Conservation (phyloP, 2,888 invertebrate genomes). For the Ichneumon xanthorius region DNA sequence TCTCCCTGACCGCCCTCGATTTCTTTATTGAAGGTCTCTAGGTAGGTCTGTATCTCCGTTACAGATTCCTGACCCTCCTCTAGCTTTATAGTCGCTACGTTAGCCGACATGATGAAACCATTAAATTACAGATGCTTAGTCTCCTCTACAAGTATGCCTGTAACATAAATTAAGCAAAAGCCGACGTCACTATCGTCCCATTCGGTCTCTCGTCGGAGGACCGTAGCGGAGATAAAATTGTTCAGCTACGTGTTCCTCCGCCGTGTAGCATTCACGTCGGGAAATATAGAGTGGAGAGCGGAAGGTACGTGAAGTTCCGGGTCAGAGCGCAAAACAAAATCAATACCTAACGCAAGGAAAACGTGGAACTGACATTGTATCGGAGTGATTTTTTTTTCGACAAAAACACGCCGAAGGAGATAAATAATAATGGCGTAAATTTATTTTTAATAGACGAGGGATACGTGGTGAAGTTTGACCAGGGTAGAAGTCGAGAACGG, state of each 20-base stretch:
- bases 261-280: not conserved
- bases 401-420: not conserved
- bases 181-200: not conserved
- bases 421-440: not conserved
- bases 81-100: constrained; percentile 82
- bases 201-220: not conserved
- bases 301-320: not conserved
- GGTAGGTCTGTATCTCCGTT: constrained; percentile 92
- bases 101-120: constrained; percentile 80
- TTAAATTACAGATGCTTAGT: constrained; percentile 64
- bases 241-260: not conserved
- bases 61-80: constrained; percentile 86
- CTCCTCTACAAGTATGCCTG: constrained; percentile 43
- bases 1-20: constrained; percentile 88
- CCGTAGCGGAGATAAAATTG: not conserved
- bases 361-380: not conserved
- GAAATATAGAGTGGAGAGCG: not conserved
- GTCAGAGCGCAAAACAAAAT: not conserved
- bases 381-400: not conserved
- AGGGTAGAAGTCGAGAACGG: not conserved
- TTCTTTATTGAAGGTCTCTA: constrained; percentile 93
- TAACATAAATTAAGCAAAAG: constrained; percentile 43
- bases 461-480: not conserved
- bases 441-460: not conserved
- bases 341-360: not conserved